Evolutionary conservation across 2,113 vertebrate genomes (phyloP), one percentile per base, ranked within the genome.

Genomic region (Puntigrus tetrazona): DNA sequence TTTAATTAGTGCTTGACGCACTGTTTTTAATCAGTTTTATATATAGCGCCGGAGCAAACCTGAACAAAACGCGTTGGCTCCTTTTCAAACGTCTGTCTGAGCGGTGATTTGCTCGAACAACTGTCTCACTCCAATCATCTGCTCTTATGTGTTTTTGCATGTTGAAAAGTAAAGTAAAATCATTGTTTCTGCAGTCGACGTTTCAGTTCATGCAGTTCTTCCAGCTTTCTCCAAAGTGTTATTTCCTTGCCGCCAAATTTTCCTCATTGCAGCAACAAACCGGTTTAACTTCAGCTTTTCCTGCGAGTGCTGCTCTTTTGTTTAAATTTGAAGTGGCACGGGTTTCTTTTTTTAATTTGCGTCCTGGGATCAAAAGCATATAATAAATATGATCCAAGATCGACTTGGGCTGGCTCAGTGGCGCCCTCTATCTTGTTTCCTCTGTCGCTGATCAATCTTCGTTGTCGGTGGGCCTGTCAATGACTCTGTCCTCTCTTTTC

Each of bases 401-500:
- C 5, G n/a, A 45, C 36, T 69, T 69, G 20, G 16, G 18, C 65
- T 69, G 9, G 65, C 43, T 27, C 45, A 34, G 18, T n/a, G 34
- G 29, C 3, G 76, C 22, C n/a, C 77, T 47, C 50, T 41, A 0
- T 77, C 14, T 43, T n/a, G n/a, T 34, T 75, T 31, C 31, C 16
- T 45, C 38, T 59, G n/a, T 81, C 11, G n/a, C 29, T 82, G 36
- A 5, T 18, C 25, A 13, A 25, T 10, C 6, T 41, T 57, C 5
- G 83, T 78, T 67, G 14, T 75, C 5, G 72, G n/a, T 77, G 16
- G n/a, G 22, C 4, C 34, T 70, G 47, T 88, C 79, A 83, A 61
- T 89, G 84, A 86, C 52, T 83, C 36, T 88, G 55, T 93, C 91
- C 82, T 91, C 93, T 97, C 93, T 97, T 95, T 96, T 94, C 95